Percentiles rank a stretch among this genome's conserved stretches.
Evolutionary conservation across 2,888 invertebrate species (phyloP).

Genomic region (Silvanus unidentatus): DNA sequence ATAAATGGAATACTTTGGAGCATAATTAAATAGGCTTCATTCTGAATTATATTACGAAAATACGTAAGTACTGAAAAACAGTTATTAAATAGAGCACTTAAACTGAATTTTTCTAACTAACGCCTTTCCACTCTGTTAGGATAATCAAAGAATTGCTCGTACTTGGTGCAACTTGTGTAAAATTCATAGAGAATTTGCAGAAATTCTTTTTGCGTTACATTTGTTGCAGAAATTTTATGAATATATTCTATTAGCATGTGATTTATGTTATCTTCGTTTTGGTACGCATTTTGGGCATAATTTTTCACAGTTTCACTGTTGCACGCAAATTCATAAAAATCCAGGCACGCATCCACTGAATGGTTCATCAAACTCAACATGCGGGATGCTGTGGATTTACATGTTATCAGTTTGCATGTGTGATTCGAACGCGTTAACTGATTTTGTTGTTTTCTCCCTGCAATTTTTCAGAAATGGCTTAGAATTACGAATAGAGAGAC

Average conservation of each 20-base stretch:
- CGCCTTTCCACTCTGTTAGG: conserved; percentile 16
- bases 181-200: conserved; percentile 23
- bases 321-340: conserved; percentile 35
- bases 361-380: conserved; percentile 31
- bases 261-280: no score
- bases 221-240: no score
- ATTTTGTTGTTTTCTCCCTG: not conserved
- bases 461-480: not conserved
- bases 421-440: no score
- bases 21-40: conserved; percentile 22
- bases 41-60: no score
- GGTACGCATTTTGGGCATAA: not conserved
- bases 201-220: no score
- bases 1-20: conserved; percentile 27
- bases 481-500: not conserved
- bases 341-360: conserved; percentile 27
- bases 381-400: conserved; percentile 26
- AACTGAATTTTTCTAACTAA: no score
- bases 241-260: no score
- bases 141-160: conserved; percentile 27
- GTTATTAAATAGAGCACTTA: no score
- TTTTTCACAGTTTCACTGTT: conserved; percentile 2
- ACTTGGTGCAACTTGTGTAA: conserved; percentile 28
- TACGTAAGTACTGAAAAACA: no score
- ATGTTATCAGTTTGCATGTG: conserved; percentile 12